phyloP scores from a whole-genome alignment of 2,113 vertebrate genomes.

The Salminus brasiliensis region DNA sequence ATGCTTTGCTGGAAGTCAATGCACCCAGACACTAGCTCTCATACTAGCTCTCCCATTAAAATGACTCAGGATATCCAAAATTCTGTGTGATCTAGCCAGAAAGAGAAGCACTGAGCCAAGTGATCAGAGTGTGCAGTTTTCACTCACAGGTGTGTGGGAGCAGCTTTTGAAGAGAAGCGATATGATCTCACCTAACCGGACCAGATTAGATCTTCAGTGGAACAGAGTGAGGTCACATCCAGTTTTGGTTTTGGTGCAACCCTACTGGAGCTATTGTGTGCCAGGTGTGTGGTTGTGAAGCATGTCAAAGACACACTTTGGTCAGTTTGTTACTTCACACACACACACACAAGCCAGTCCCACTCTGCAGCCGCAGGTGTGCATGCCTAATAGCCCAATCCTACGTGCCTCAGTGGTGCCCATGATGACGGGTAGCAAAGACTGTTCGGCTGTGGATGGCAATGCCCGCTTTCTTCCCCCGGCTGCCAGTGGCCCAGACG shows the following conservation, averaged over 20 bases:
- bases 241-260: neutral
- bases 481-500: constrained; percentile 64
- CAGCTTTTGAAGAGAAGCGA: neutral
- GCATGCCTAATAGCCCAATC: constrained; percentile 55
- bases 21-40: neutral
- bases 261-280: neutral
- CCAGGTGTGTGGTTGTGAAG: neutral
- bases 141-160: neutral
- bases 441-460: constrained; percentile 56
- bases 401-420: constrained; percentile 65
- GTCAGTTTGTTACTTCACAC: neutral
- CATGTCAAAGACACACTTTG: neutral
- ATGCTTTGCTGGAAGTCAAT: neutral
- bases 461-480: constrained; percentile 25
- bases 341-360: neutral
- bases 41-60: neutral
- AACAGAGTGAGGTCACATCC: neutral
- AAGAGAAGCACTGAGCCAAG: neutral
- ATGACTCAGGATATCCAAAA: neutral
- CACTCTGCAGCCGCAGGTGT: constrained; percentile 68
- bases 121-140: neutral
- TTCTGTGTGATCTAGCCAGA: constrained; percentile 6
- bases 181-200: neutral
- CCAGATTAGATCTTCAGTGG: neutral
- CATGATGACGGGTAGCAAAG: constrained; percentile 49